A percentile compares a stretch with the other conserved stretches of the same genome.
These are phyloP conservation scores for Apostichopus californicus DNA, from an alignment of 35 echinoderm and acorn worm genomes.

Conservation along the genomic window DNA sequence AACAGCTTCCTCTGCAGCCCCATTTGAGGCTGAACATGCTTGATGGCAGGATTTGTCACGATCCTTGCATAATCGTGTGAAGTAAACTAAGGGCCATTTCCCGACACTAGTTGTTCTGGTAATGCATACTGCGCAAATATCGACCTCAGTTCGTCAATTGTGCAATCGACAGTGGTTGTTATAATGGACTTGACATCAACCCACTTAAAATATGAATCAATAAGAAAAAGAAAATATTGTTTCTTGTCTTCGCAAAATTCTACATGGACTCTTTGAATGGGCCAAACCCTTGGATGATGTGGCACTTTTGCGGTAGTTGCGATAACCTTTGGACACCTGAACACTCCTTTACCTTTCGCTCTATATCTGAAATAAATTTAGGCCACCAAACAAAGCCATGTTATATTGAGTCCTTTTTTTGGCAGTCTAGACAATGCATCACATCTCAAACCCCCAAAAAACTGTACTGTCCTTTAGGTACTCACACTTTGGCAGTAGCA, in stretches of 20 bases:
- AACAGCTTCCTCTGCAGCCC: constrained; percentile 12
- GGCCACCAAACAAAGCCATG: constrained; percentile 52
- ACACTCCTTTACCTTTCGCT: neutral
- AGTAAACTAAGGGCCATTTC: constrained; percentile 67
- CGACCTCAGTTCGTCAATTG: constrained; percentile 20
- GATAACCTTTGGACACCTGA: constrained; percentile 39
- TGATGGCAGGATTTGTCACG: constrained; percentile 24
- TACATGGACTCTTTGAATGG: constrained; percentile 43
- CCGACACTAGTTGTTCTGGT: constrained; percentile 67
- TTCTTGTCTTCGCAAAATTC: constrained; percentile 51
- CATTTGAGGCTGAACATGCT: constrained; percentile 56
- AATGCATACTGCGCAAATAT: constrained; percentile 51
- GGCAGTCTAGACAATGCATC: constrained; percentile 52
- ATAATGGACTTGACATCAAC: constrained; percentile 40
- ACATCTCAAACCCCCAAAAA: neutral
- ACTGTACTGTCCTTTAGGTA: constrained; percentile 44
- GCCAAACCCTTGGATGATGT: constrained; percentile 34
- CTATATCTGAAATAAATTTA: constrained; percentile 11
- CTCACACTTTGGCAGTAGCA: constrained; percentile 63
- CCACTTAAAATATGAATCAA: constrained; percentile 45
- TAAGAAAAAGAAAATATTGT: constrained; percentile 29
- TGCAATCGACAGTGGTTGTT: constrained; percentile 7
- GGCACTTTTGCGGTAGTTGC: constrained; percentile 4
- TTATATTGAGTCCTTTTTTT: constrained; percentile 31
- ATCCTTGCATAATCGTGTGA: constrained; percentile 53